Evolutionary conservation across 2,113 vertebrate genomes (phyloP), one percentile per base, ranked within the genome.

Genomic region (Lampris megalopsis): DNA sequence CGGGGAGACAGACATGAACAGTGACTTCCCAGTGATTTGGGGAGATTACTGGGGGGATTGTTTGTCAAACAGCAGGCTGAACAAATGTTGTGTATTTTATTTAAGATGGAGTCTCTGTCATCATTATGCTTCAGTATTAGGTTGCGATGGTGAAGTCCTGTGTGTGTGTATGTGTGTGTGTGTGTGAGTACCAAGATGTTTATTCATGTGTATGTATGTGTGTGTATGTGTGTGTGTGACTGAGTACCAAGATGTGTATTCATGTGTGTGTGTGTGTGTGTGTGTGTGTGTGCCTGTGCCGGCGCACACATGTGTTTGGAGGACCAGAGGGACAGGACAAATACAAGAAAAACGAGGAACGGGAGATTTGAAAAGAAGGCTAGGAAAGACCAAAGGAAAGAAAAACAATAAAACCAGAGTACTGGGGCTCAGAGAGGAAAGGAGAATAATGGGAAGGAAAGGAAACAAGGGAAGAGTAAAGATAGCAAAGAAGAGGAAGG

Each of bases 31-130:
- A n/a, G 50, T 37, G 65, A 70, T 61, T 71, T 3, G 0, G 45
- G 13, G 42, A 67, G 70, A 75, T 84, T 80, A 78, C 67, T 0
- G 38, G 7, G 24, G 50, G 49, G 63, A 70, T 54, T 80, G 79
- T 86, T 78, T 82, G 69, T 71, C 75, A 72, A 86, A 81, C 68
- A 70, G 35, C 1, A 10, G 35, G 3, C 6, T 1, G 7, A 50
- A 53, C 0, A 3, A 49, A n/a, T 6, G 47, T 57, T 87, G 61
- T 80, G 67, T 81, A 67, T 85, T 85, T 79, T 77, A 60, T 70
- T 75, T 70, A 49, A 6, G n/a, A 24, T 24, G 24, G 24, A 24
- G 24, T 52, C 52, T 69, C 53, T 77, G 61, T 78, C 68, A 57
- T 78, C 68, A 54, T 63, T 54, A 65, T 9, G 50, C n/a, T 63